Conservation (phyloP, 2,888 invertebrate genomes). For the Drosophila meridiana region DNA sequence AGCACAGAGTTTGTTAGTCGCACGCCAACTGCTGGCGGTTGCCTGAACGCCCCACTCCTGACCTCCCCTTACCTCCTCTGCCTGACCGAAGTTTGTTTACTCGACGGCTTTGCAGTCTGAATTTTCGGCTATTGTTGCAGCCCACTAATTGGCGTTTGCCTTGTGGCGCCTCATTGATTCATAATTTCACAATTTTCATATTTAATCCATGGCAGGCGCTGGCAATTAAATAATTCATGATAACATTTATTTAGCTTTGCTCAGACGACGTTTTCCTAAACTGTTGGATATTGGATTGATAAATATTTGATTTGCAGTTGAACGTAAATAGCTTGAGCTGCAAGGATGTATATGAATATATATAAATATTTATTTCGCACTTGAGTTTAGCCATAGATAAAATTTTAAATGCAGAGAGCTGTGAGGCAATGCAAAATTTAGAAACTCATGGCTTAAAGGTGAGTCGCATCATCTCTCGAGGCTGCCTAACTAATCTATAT, state of each 20-base stretch:
- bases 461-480: neutral
- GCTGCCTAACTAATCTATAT: too few relatives aligned
- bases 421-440: neutral
- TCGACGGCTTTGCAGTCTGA: constrained; percentile 21
- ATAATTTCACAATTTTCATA: constrained; percentile 11
- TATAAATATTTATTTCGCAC: neutral
- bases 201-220: neutral
- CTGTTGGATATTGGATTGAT: neutral
- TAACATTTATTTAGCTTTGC: neutral
- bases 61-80: too few relatives aligned
- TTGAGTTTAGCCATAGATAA: neutral
- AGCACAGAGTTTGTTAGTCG: constrained; percentile 37
- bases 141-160: constrained; percentile 57
- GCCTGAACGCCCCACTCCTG: neutral
- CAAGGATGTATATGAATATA: too few relatives aligned
- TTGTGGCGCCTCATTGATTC: constrained; percentile 11
- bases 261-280: neutral
- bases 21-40: constrained; percentile 25
- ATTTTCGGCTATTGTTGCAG: constrained; percentile 37
- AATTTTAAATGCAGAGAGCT: neutral
- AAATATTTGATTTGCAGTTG: neutral
- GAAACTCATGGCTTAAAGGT: neutral
- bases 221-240: neutral
- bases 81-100: constrained; percentile 39
- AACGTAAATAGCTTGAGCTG: neutral